Evolutionary conservation across 2,113 vertebrate genomes (phyloP).

Genomic region (Tylochromis polylepis): DNA sequence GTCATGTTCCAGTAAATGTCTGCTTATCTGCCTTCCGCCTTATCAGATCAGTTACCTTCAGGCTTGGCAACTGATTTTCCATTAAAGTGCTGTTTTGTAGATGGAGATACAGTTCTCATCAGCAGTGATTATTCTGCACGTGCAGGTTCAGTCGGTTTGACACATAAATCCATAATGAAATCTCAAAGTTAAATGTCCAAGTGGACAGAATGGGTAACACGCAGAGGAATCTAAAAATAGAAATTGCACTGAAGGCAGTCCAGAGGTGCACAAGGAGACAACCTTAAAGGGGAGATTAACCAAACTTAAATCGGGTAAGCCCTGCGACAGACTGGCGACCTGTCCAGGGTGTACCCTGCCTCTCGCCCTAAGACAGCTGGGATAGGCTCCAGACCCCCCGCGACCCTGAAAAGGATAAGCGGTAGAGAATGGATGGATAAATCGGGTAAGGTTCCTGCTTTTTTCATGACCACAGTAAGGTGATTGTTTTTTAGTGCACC

Average conservation of each 20-base stretch:
- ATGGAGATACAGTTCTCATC: neutral
- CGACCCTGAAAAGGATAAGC: no score
- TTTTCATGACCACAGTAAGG: neutral
- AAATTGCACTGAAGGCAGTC: neutral
- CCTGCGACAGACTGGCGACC: no score
- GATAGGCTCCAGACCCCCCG: no score
- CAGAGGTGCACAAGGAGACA: neutral
- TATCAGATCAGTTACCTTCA: neutral
- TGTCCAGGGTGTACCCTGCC: no score
- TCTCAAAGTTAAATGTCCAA: neutral
- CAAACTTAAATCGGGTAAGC: neutral
- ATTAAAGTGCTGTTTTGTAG: neutral
- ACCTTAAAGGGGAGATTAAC: neutral
- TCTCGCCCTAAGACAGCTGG: no score
- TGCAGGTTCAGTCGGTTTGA: neutral
- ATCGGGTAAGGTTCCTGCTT: neutral
- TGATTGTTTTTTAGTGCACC: neutral
- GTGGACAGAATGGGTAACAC: neutral
- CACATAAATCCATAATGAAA: neutral
- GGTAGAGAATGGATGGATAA: no score
- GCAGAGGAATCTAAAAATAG: neutral
- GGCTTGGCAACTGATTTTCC: neutral
- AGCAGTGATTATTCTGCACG: neutral
- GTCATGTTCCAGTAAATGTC: neutral
- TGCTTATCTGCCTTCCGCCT: neutral